Base-by-base conservation (phyloP, 2,797 vertebrate genomes). In the Trachurus trachurus region DNA sequence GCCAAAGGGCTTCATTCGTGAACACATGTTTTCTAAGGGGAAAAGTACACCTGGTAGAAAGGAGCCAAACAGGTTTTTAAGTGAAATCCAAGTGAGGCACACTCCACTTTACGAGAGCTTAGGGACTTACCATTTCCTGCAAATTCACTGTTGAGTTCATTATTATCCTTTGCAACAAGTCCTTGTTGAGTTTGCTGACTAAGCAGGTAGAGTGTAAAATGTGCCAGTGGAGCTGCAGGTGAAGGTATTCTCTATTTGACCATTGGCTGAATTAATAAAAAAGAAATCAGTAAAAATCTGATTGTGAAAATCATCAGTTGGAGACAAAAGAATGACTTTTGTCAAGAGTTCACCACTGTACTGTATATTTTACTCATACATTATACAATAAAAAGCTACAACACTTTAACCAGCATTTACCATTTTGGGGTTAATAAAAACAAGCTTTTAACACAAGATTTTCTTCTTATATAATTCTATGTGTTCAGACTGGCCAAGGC, bases 1-100 rank as follows among this genome's bases (percentile, higher is more conserved):
- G 73, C 71, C 63, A 39, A 54, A 79, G 31, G 71, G 68, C 57
- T 72, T 12, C 50, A n/a, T 22, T 0, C 5, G 8, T 71, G 44
- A 83, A 39, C 56, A 78, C 37, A 22, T 71, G 8, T 42, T 53
- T 65, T 61, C 60, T 45, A n/a, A 21, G 8, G 10, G 5, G 12
- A 2, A 11, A 26, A n/a, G 34, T 17, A 60, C 50, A 83, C 26
- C 49, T 57, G 29, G 3, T 59, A 57, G 39, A 12, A 69, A n/a
- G 29, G 2, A 44, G 10, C 37, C 17, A 11, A 31, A 72, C 58
- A 45, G 66, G 66, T 76, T 66, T 42, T 70, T 3, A 60, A 22
- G 39, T 54, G 6, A 40, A 66, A 42, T 26, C 42, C 1, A 16
- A 26, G 19, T 37, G 52, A 72, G 22, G 22, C 16, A 22, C 19